Base-by-base conservation (phyloP, 2,888 invertebrate genomes). In the Rotaria macrura region DNA sequence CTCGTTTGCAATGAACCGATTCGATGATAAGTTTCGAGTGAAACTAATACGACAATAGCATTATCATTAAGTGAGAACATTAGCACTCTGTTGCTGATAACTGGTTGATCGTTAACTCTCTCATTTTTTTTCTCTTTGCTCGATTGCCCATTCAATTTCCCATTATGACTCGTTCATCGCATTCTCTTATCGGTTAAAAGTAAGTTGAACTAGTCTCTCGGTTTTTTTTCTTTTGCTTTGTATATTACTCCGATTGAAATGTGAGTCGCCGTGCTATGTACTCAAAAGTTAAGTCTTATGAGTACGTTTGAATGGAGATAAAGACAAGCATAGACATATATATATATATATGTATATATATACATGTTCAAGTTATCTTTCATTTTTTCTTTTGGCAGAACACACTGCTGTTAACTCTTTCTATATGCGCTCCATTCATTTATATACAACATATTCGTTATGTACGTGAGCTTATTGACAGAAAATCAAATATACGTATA, bases 61-160 rank as follows among this genome's bases (percentile, higher is more conserved):
- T 65, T 65, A 65, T 29, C 65, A 65, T 65, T 65, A 65, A 34
- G 29, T 34, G 65, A 65, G 65, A 29, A 65, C 65, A 65, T 65
- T 65, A 65, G 34, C 34, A 65, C 65, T 65, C 65, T 34, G 65
- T 65, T 65, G 65, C 34, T 65, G 65, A 65, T 65, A 34, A 65
- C 65, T 34, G 29, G 34, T 65, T 65, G 65, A 65, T 65, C 65
- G 65, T 65, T 65, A 65, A 65, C 65, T 65, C 65, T 65, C 65
- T 20, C 25, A 7, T 14, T 54, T 65, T 65, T 65, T 20, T 34
- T 20, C 65, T 65, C 65, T 65, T 65, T 65, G 65, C 65, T 65
- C 34, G 34, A 65, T 65, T 65, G 34, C 65, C 65, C 65, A 65
- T 65, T 65, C 65, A 65, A 65, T 65, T 65, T 38, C 34, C 65